Evolutionary conservation across 2,797 vertebrate genomes (phyloP).

Genomic region (Xenops minutus): DNA sequence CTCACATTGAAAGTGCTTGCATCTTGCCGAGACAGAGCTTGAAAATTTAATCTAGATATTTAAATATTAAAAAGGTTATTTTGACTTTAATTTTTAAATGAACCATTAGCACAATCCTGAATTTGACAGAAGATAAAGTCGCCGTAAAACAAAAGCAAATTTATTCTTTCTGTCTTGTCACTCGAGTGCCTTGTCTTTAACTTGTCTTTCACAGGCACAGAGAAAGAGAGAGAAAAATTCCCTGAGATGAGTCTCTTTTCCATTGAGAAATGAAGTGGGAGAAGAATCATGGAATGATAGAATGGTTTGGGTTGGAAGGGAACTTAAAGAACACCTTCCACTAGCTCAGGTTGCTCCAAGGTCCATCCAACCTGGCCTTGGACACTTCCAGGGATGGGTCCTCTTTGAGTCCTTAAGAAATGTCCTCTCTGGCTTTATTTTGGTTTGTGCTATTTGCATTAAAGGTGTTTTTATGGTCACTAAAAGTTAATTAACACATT

Average conservation of each 20-base stretch:
- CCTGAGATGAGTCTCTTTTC: neutral
- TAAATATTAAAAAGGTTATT: constrained; percentile 59
- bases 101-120: constrained; percentile 40
- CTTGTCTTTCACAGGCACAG: neutral
- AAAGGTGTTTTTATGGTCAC: neutral
- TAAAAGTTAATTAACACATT: neutral
- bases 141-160: constrained; percentile 14
- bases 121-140: constrained; percentile 16
- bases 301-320: neutral
- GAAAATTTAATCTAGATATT: constrained; percentile 54
- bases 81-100: constrained; percentile 60
- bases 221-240: neutral
- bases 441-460: neutral
- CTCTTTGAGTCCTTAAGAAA: neutral
- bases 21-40: constrained; percentile 17
- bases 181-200: neutral
- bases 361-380: rapidly evolving
- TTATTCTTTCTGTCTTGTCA: neutral
- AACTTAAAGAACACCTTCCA: neutral
- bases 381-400: neutral
- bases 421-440: constrained; percentile 26
- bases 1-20: constrained; percentile 1
- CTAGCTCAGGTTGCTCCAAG: neutral
- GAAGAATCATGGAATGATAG: neutral
- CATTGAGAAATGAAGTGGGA: neutral